Evolutionary conservation across 2,797 vertebrate genomes (phyloP).

Genomic region (Sorex maritimensis): DNA sequence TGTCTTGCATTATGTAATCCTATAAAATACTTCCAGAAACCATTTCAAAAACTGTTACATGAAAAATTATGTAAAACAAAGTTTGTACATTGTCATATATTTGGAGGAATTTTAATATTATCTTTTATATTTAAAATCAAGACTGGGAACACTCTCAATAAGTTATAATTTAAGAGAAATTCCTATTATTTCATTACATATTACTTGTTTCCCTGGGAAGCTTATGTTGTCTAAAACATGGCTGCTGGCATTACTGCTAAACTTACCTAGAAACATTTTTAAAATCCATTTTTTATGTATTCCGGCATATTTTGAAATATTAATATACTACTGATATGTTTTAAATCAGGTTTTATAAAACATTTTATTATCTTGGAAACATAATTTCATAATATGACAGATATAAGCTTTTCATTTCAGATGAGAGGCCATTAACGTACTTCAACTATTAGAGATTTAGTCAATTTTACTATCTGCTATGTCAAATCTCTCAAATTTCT

Average conservation of each 20-base stretch:
- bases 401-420: slow-evolving; percentile 77
- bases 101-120: neutral
- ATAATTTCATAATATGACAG: slow-evolving; percentile 79
- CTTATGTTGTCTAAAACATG: neutral
- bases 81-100: neutral
- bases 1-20: slow-evolving; percentile 64
- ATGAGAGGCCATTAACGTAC: slow-evolving; percentile 67
- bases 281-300: slow-evolving; percentile 53
- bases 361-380: slow-evolving; percentile 80
- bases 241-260: slow-evolving; percentile 31
- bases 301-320: slow-evolving; percentile 68
- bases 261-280: slow-evolving; percentile 63
- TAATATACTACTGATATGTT: slow-evolving; percentile 71
- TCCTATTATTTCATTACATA: neutral
- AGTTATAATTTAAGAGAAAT: slow-evolving; percentile 8
- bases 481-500: slow-evolving; percentile 73
- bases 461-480: slow-evolving; percentile 71
- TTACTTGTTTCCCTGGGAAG: neutral
- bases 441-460: slow-evolving; percentile 70
- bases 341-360: slow-evolving; percentile 76
- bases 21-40: slow-evolving; percentile 44
- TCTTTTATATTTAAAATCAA: slow-evolving; percentile 28
- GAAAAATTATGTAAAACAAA: neutral
- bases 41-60: slow-evolving; percentile 49
- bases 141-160: neutral